These are phyloP conservation scores for Drosophila fulvimacula DNA, from an alignment of 2,888 invertebrate species.

Conservation along the genomic window DNA sequence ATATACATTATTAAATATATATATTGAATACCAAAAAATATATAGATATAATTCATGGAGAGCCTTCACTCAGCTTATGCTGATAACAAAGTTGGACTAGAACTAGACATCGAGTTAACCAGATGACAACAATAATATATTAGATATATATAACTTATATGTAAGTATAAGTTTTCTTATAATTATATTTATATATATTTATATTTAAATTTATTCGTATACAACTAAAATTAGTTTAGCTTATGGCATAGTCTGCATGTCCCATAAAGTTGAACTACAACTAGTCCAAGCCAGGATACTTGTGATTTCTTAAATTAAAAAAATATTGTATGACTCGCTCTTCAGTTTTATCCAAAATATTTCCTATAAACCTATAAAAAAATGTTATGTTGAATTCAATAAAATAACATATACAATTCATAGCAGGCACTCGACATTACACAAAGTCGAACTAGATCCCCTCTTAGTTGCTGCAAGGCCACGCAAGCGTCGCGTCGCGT, in stretches of 20 bases:
- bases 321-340: no score
- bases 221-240: no score
- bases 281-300: background rate
- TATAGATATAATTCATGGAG: background rate
- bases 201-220: no score
- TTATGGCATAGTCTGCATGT: no score
- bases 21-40: background rate
- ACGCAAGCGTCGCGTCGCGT: conserved; percentile 30
- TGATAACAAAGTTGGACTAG: no score
- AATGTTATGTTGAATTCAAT: background rate
- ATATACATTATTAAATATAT: no score
- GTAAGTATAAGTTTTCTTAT: no score
- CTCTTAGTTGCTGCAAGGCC: conserved; percentile 38
- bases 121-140: background rate
- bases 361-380: background rate
- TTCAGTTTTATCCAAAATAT: background rate
- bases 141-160: no score
- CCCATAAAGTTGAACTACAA: no score
- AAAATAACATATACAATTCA: background rate
- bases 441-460: conserved; percentile 8
- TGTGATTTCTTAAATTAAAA: no score
- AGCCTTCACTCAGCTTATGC: background rate
- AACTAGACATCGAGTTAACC: background rate
- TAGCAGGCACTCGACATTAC: background rate
- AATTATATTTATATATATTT: no score